Conservation (phyloP, 2,113 vertebrate genomes). For the Opisthocomus hoazin region DNA sequence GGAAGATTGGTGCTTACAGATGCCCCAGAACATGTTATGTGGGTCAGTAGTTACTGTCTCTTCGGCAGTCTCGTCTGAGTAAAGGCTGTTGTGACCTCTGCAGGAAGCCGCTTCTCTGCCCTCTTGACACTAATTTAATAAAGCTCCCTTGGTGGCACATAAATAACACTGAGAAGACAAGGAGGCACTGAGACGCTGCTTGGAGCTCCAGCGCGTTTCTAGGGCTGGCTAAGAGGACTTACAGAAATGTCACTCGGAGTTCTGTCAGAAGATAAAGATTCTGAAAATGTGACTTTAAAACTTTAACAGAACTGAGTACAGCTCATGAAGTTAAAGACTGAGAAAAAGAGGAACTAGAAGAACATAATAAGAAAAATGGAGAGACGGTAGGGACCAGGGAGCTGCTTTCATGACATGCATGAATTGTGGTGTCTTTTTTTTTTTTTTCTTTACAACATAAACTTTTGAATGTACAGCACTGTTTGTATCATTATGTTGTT, state of each 20-base stretch:
- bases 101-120: slow-evolving; percentile 19
- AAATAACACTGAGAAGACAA: not conserved
- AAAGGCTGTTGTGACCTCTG: not conserved
- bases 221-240: not conserved
- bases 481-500: not conserved
- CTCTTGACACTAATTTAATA: slow-evolving; percentile 8
- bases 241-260: not conserved
- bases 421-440: not conserved
- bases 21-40: slow-evolving; percentile 42
- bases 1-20: slow-evolving; percentile 8
- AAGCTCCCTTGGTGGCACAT: slow-evolving; percentile 3
- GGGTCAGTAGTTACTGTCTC: slow-evolving; percentile 50
- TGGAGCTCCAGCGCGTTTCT: not conserved
- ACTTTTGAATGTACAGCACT: not conserved
- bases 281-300: not conserved
- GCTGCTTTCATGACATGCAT: not conserved
- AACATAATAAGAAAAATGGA: not conserved
- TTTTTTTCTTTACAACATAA: not conserved
- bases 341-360: not conserved
- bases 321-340: not conserved
- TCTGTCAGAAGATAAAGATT: not conserved
- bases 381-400: not conserved
- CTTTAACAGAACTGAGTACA: not conserved
- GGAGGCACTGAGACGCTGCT: accelerated
- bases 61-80: not conserved